phyloP scores from a whole-genome alignment of 2,113 vertebrate genomes.

The Clinocottus analis region DNA sequence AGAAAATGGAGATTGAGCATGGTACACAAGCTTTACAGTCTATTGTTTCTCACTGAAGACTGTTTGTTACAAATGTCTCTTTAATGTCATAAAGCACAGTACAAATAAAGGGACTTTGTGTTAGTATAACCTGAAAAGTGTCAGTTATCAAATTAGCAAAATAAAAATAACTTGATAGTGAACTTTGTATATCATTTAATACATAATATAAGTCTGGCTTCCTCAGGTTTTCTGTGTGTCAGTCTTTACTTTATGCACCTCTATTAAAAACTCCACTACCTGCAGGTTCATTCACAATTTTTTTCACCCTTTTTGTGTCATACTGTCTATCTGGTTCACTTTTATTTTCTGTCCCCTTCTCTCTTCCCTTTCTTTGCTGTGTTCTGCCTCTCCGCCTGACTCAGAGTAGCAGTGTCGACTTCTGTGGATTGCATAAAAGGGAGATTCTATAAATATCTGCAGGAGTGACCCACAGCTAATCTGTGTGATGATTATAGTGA shows the following conservation, averaged over 20 bases:
- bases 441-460: constrained; percentile 75
- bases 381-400: constrained; percentile 44
- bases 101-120: neutral
- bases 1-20: neutral
- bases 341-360: constrained; percentile 10
- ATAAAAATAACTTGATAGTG: neutral
- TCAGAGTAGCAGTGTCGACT: constrained; percentile 65
- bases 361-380: constrained; percentile 14
- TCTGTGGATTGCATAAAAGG: constrained; percentile 74
- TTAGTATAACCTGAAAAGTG: neutral
- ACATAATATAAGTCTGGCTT: neutral
- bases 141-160: neutral
- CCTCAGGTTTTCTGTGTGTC: neutral
- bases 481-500: constrained; percentile 60
- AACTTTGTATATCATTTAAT: neutral
- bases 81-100: neutral
- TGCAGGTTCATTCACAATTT: constrained; percentile 30
- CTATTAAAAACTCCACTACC: constrained; percentile 3
- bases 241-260: neutral
- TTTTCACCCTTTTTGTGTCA: constrained; percentile 24
- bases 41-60: neutral
- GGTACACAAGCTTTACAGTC: too few relatives aligned
- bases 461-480: constrained; percentile 66
- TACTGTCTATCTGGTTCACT: constrained; percentile 20
- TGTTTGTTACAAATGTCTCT: neutral